phyloP scores from a whole-genome alignment of 2,113 vertebrate species.

The human (Homo sapiens) region GRCh38 chr7:86629001-86629500 shows the following conservation, averaged over 20 bases:
- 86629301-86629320: background rate
- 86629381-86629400: background rate
- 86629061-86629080: background rate
- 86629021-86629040: background rate
- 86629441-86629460: background rate
- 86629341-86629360: background rate
- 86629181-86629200: background rate
- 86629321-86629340: background rate
- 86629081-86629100: background rate
- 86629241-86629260: background rate
- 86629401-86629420: background rate
- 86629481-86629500: background rate
- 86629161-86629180: background rate
- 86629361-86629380: background rate
- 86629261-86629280: background rate
- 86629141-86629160: background rate
- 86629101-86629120: background rate
- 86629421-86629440: background rate
- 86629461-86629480: background rate
- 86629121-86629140: background rate
- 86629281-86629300: background rate
- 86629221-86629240: background rate
- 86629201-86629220: background rate
- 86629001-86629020: background rate
- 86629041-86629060: background rate